Evolutionary conservation across 2,888 invertebrate genomes (phyloP).

Genomic region (Oscheius sp.): DNA sequence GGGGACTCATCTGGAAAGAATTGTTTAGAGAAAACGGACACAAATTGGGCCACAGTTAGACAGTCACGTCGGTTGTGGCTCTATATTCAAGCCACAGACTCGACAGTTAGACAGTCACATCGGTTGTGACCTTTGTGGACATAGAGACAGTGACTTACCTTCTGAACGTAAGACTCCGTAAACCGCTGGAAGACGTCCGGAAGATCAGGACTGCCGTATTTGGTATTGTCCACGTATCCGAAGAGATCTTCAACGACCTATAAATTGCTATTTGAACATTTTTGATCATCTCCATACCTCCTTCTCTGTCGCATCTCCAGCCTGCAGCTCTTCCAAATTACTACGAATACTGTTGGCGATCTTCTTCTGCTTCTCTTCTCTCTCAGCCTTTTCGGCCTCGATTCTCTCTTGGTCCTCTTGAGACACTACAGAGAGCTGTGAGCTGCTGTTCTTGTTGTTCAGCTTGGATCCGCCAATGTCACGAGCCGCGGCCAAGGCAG

Average conservation of each 20-base stretch:
- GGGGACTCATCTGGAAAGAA: neutral
- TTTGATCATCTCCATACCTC: constrained; percentile 28
- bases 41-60: no score
- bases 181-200: constrained; percentile 40
- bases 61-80: no score
- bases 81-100: no score
- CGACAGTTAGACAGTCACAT: no score
- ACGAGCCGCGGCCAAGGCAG: constrained; percentile 42
- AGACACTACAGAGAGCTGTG: constrained; percentile 34
- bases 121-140: neutral
- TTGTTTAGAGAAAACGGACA: no score
- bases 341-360: neutral
- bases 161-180: constrained; percentile 28
- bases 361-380: constrained; percentile 28
- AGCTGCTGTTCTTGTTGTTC: neutral
- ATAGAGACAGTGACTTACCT: neutral
- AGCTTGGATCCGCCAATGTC: constrained; percentile 6
- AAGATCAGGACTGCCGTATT: constrained; percentile 42
- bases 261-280: neutral
- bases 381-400: constrained; percentile 11
- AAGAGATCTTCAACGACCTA: constrained; percentile 32
- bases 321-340: constrained; percentile 36
- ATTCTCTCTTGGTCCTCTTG: constrained; percentile 33
- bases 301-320: constrained; percentile 31
- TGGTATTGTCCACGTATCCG: constrained; percentile 33